Conservation (phyloP, 2,113 vertebrate genomes). For the Cephalopholis sonnerati region DNA sequence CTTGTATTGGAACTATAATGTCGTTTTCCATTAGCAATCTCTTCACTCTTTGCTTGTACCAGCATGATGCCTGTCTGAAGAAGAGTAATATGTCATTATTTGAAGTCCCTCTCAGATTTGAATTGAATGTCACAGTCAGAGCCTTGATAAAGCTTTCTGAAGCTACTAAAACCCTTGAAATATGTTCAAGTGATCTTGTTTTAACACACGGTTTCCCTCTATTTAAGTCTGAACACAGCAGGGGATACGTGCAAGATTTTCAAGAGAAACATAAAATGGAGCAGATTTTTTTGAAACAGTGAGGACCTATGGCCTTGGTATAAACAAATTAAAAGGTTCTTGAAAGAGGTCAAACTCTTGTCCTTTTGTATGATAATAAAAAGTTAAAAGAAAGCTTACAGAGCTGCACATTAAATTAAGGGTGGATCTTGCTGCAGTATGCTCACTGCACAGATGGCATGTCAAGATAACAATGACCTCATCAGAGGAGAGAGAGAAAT, state of each 20-base stretch:
- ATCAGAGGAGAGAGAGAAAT: constrained; percentile 50
- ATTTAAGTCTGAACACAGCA: constrained; percentile 55
- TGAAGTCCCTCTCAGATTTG: constrained; percentile 64
- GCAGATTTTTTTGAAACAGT: constrained; percentile 46
- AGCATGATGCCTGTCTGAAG: constrained; percentile 58
- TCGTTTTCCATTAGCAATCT: constrained; percentile 57
- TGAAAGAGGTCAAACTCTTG: constrained; percentile 47
- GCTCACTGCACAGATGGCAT: constrained; percentile 54
- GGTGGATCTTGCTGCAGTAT: constrained; percentile 25
- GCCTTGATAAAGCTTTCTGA: constrained; percentile 62
- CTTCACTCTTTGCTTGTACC: constrained; percentile 41
- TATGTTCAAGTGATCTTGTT: constrained; percentile 61
- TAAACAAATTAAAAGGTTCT: constrained; percentile 57
- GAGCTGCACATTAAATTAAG: constrained; percentile 33
- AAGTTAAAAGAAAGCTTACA: constrained; percentile 42
- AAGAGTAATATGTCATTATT: constrained; percentile 60
- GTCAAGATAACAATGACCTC: constrained; percentile 55
- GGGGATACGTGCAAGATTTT: constrained; percentile 39
- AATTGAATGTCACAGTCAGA: constrained; percentile 67
- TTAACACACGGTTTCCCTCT: constrained; percentile 45
- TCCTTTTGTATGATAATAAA: constrained; percentile 43
- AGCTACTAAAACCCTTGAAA: constrained; percentile 65
- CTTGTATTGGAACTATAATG: constrained; percentile 51
- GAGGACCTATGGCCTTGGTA: constrained; percentile 10
- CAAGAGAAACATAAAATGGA: constrained; percentile 45